Conservation (phyloP, 2,113 vertebrate genomes). For the Onychostoma macrolepis region DNA sequence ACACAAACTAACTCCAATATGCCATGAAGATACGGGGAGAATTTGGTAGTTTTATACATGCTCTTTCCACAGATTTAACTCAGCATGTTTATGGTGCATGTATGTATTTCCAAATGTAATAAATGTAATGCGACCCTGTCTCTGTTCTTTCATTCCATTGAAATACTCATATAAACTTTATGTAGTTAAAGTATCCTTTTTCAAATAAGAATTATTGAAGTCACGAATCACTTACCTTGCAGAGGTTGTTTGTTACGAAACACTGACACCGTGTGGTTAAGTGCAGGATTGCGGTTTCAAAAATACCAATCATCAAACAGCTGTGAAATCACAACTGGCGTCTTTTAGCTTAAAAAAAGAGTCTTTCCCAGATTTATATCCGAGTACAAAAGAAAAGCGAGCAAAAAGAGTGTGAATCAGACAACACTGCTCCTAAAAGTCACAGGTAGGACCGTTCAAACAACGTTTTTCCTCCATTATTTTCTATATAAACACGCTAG, state of each 20-base stretch:
- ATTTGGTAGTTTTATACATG: slow-evolving; percentile 27
- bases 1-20: slow-evolving; percentile 7
- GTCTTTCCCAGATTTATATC: neutral
- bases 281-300: too few species aligned
- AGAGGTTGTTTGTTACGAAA: too few species aligned
- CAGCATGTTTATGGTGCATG: slow-evolving; percentile 50
- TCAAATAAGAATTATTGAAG: neutral
- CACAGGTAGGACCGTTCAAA: too few species aligned
- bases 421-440: too few species aligned
- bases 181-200: neutral
- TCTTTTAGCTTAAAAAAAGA: neutral
- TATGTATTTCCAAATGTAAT: slow-evolving; percentile 46
- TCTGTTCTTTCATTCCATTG: neutral
- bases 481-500: too few species aligned
- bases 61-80: slow-evolving; percentile 37
- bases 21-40: neutral
- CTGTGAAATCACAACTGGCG: neutral
- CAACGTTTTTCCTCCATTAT: too few species aligned
- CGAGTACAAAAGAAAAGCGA: neutral
- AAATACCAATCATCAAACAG: neutral
- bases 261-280: too few species aligned
- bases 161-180: neutral
- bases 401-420: neutral
- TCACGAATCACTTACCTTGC: too few species aligned
- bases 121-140: slow-evolving; percentile 41